A percentile compares a stretch with the other conserved stretches of the same genome.
Conservation (phyloP, 2,797 vertebrate genomes). For the Ciconia nigra region DNA sequence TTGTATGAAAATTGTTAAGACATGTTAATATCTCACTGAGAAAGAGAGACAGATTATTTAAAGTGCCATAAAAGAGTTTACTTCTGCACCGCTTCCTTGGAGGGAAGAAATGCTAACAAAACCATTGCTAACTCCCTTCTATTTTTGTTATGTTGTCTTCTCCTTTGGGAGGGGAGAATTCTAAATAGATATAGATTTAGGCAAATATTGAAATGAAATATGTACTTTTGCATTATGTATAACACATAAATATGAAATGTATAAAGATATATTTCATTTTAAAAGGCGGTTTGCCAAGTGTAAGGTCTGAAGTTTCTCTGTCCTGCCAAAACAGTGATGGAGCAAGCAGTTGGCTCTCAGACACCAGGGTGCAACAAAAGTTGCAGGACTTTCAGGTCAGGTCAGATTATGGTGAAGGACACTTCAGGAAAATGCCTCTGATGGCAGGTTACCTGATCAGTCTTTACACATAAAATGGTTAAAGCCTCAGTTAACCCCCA, state of each 20-base stretch:
- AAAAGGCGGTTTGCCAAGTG: neutral
- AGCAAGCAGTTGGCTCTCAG: neutral
- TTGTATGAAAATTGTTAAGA: neutral
- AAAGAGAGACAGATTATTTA: neutral
- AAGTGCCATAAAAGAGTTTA: neutral
- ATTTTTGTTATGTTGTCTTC: neutral
- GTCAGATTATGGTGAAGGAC: neutral
- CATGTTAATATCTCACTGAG: neutral
- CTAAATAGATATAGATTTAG: neutral
- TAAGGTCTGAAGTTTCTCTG: neutral
- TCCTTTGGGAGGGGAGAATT: neutral
- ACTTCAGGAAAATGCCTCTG: neutral
- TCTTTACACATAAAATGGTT: neutral
- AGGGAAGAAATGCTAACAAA: neutral
- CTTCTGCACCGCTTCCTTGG: neutral
- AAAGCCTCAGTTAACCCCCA: neutral
- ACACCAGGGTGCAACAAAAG: neutral
- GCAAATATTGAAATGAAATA: neutral
- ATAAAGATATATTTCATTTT: neutral
- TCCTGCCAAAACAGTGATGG: neutral
- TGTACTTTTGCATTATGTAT: neutral
- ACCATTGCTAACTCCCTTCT: neutral
- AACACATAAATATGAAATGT: neutral
- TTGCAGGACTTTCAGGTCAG: neutral
- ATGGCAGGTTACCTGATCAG: neutral